Base-by-base conservation (phyloP, 2,888 invertebrate genomes). In the Temnothorax ravouxi region DNA sequence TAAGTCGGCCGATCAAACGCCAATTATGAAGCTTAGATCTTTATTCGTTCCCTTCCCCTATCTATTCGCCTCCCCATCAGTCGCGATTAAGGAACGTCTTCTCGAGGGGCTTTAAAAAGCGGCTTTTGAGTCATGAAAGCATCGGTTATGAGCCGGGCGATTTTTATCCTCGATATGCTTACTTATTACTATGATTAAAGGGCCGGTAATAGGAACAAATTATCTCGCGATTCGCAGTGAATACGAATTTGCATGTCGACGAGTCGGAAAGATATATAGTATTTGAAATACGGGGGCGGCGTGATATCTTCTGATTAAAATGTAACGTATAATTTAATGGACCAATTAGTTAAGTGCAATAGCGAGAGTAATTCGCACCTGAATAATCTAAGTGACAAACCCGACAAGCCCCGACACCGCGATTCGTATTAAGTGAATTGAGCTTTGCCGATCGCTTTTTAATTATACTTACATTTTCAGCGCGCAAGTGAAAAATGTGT, bases 1-100 rank as follows among this genome's bases (percentile, higher is more conserved):
- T 76, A 85, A 83, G 77, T 72, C 59, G 50, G 52, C 61, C 54
- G 64, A 85, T 85, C 83, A 77, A 83, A 85, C 64, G 77, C 64
- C 83, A 77, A 83, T 85, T 85, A 85, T 9, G 71, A 44, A 50
- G 52, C 83, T 83, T 52, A 38, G 83, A 54, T 44, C 77, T 72
- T 77, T 67, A 59, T 72, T 83, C 72, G 18, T 11, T 18, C 3
- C 4, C 15, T 44, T 59, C 21, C 47, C 11, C 9, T 25, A 62
- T 9, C 38, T 52, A 41, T 72, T 77, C 61, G n/a, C 6, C 54
- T 54, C 9, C 8, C 5, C 34, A 61, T 75, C 44, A 44, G 64
- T 15, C 21, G 44, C 41, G 64, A 77, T 71, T 83, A 64, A 64
- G 62, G 18, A 77, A 64, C 71, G 62, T 8, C 56, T 59, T n/a